phyloP scores from a whole-genome alignment of 2,113 vertebrate species.

The Channa argus region DNA sequence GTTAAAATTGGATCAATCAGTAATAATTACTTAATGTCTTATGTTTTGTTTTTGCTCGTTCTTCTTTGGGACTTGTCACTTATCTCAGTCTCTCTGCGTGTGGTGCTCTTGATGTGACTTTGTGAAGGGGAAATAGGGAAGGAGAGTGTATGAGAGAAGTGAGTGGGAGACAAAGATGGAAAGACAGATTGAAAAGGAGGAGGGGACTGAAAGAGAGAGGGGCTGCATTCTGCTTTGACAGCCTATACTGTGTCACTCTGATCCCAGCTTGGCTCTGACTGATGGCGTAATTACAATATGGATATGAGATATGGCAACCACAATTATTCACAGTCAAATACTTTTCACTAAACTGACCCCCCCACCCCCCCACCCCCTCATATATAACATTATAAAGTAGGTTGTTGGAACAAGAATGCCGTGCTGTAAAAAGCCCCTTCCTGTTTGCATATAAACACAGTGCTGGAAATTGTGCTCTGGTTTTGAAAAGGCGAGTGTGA shows the following conservation, averaged over 20 bases:
- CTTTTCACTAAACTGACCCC: slow-evolving; percentile 42
- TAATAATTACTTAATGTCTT: neutral
- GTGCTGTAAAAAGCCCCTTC: neutral
- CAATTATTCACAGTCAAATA: slow-evolving; percentile 50
- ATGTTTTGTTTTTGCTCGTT: neutral
- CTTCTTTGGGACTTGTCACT: neutral
- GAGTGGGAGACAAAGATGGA: slow-evolving; percentile 21
- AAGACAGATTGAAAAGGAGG: slow-evolving; percentile 25
- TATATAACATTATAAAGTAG: slow-evolving; percentile 15
- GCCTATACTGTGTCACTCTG: slow-evolving; percentile 56
- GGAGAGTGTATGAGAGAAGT: neutral
- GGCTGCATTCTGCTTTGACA: slow-evolving; percentile 50
- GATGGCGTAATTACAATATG: slow-evolving; percentile 72
- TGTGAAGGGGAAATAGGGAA: neutral
- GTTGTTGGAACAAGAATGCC: neutral
- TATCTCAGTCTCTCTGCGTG: neutral
- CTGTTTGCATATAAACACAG: slow-evolving; percentile 15
- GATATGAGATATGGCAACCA: slow-evolving; percentile 60
- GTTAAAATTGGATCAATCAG: neutral
- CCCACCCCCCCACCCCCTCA: neutral
- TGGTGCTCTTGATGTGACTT: neutral
- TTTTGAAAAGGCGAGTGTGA: neutral
- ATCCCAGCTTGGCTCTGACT: slow-evolving; percentile 64
- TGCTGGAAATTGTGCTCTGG: neutral
- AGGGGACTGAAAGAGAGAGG: neutral